Percentiles rank a stretch among this genome's conserved stretches.
Evolutionary conservation across 2,113 vertebrate species (phyloP).

Genomic region (Grammomys dolichurus): DNA sequence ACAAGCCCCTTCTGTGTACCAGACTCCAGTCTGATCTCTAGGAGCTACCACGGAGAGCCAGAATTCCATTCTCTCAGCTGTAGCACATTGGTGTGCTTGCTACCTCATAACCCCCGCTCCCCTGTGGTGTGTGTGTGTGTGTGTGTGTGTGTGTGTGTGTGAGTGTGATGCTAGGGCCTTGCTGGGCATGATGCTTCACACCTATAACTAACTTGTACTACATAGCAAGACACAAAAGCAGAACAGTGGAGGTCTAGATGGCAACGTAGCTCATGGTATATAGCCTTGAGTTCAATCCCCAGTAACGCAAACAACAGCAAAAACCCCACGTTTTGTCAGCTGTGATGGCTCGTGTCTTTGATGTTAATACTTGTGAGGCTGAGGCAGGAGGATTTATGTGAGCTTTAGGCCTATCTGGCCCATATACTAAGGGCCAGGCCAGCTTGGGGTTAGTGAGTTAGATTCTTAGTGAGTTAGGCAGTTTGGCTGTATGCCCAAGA

Average conservation of each 20-base stretch:
- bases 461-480: background rate
- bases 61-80: background rate
- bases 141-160: background rate
- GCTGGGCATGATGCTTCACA: background rate
- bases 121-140: background rate
- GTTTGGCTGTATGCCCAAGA: background rate
- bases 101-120: background rate
- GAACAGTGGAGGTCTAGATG: background rate
- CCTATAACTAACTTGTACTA: background rate
- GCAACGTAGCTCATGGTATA: background rate
- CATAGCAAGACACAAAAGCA: background rate
- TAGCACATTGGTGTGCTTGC: background rate
- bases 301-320: background rate
- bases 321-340: background rate
- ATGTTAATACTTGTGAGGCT: background rate
- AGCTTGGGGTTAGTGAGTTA: background rate
- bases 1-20: background rate
- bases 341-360: background rate
- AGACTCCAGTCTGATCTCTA: background rate
- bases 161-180: background rate
- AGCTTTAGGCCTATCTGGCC: background rate
- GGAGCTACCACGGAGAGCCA: background rate
- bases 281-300: background rate
- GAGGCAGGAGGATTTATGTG: background rate
- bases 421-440: background rate